These are phyloP conservation scores for Pachyramphus minor DNA, from an alignment of 2,113 vertebrate genomes.

Conservation along the genomic window DNA sequence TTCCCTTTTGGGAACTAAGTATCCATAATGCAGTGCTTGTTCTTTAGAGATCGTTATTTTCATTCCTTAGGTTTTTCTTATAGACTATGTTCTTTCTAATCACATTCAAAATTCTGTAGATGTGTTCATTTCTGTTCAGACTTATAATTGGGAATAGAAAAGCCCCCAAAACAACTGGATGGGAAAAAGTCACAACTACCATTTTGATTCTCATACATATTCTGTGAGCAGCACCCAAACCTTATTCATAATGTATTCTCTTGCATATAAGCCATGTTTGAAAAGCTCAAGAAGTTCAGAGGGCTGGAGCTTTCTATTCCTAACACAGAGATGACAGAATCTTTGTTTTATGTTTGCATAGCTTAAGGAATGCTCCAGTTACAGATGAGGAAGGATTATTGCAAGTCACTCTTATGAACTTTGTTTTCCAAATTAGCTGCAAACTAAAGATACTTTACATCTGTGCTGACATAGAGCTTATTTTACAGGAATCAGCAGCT, in stretches of 20 bases:
- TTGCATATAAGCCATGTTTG: conserved; percentile 41
- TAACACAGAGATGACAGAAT: background rate
- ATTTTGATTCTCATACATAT: conserved; percentile 49
- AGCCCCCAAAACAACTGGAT: conserved; percentile 24
- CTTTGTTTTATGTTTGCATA: background rate
- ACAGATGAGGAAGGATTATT: background rate
- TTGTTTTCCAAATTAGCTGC: background rate
- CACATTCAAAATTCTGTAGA: background rate
- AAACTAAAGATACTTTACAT: background rate
- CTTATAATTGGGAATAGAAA: conserved; percentile 35
- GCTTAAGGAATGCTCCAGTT: background rate
- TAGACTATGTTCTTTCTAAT: conserved; percentile 20
- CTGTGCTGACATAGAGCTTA: background rate
- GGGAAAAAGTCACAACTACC: conserved; percentile 48
- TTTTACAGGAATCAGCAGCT: background rate
- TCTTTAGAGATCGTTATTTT: background rate
- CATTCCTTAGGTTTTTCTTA: conserved; percentile 5
- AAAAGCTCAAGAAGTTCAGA: background rate
- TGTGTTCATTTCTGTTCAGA: background rate
- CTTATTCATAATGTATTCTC: background rate
- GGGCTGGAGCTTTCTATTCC: conserved; percentile 12
- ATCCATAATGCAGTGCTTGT: background rate
- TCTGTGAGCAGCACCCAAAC: conserved; percentile 19
- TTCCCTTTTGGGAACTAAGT: background rate
- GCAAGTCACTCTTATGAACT: background rate